A percentile compares a stretch with the other conserved stretches of the same genome.
Evolutionary conservation across 1,140 invertebrate species (phyloP).

Genomic region (Ceratoteleas bidentatus): DNA sequence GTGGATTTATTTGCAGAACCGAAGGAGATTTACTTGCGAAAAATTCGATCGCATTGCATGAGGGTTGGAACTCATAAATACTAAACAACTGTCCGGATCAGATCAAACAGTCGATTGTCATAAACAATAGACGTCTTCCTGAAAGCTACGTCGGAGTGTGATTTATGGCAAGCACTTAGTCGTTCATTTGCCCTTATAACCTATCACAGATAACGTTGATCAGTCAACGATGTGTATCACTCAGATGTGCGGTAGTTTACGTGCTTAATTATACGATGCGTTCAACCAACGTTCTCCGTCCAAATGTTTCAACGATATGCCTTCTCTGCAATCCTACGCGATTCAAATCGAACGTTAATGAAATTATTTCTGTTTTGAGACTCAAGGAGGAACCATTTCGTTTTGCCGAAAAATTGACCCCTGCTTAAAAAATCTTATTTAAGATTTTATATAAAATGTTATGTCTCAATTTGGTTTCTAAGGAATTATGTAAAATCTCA

Average conservation of each 20-base stretch:
- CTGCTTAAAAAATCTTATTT: no score
- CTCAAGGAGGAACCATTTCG: no score
- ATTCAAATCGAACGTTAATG: constrained; percentile 26
- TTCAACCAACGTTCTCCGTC: constrained; percentile 43
- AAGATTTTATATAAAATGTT: no score
- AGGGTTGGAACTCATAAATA: no score
- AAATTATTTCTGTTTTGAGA: constrained; percentile 28
- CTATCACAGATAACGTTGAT: constrained; percentile 43
- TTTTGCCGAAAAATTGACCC: no score
- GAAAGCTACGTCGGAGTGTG: not conserved
- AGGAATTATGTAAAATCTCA: no score
- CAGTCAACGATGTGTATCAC: constrained; percentile 30
- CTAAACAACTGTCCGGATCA: no score
- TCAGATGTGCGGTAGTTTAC: constrained; percentile 46
- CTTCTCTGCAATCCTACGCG: constrained; percentile 19
- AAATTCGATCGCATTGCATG: no score
- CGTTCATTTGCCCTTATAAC: constrained; percentile 21
- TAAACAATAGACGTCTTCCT: not conserved
- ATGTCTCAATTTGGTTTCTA: no score
- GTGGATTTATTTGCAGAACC: not conserved
- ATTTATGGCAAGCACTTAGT: constrained; percentile 1
- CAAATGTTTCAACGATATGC: constrained; percentile 31
- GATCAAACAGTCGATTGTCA: not conserved
- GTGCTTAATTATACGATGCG: constrained; percentile 49
- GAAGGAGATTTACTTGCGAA: not conserved